Conservation (phyloP, 2,888 invertebrate genomes). For the Pycnomerus fuliginosus region DNA sequence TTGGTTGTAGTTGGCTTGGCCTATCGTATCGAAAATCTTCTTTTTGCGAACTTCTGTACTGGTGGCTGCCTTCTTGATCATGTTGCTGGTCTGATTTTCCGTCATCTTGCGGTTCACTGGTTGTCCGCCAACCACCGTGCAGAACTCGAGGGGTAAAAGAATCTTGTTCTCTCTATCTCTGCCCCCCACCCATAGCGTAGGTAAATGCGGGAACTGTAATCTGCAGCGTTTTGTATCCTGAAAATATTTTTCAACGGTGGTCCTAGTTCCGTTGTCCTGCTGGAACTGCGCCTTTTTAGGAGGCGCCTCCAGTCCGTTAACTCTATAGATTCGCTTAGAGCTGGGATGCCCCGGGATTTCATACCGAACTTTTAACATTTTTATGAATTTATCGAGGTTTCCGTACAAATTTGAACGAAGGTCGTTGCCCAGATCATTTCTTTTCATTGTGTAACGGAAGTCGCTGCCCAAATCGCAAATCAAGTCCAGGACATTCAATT, state of each 20-base stretch:
- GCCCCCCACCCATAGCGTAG: slow-evolving; percentile 75
- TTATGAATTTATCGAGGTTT: slow-evolving; percentile 29
- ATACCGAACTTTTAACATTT: slow-evolving; percentile 50
- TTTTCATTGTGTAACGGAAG: slow-evolving; percentile 5
- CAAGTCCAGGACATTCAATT: slow-evolving; percentile 55
- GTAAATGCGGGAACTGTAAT: slow-evolving; percentile 66
- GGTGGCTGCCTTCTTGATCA: slow-evolving; percentile 87
- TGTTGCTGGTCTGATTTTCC: slow-evolving; percentile 77
- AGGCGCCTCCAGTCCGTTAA: slow-evolving; percentile 50
- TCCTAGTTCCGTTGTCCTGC: slow-evolving; percentile 26
- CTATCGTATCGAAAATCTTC: slow-evolving; percentile 72
- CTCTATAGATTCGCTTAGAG: slow-evolving; percentile 51
- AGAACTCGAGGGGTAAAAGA: slow-evolving; percentile 81
- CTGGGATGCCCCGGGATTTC: slow-evolving; percentile 51
- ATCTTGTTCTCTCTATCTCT: slow-evolving; percentile 60
- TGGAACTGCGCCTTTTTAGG: slow-evolving; percentile 50
- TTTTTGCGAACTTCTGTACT: slow-evolving; percentile 71
- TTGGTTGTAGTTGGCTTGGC: slow-evolving; percentile 42
- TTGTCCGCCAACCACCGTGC: slow-evolving; percentile 78
- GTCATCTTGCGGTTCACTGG: slow-evolving; percentile 74
- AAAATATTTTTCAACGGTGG: slow-evolving; percentile 57
- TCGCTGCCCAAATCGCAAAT: slow-evolving; percentile 33
- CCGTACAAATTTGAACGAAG: slow-evolving; percentile 27
- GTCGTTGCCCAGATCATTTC: slow-evolving; percentile 2
- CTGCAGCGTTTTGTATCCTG: slow-evolving; percentile 45